Evolutionary conservation across 30 jellyfish, hydroid and myxozoan species (phyloP).

Genomic region (Aurelia sp.): DNA sequence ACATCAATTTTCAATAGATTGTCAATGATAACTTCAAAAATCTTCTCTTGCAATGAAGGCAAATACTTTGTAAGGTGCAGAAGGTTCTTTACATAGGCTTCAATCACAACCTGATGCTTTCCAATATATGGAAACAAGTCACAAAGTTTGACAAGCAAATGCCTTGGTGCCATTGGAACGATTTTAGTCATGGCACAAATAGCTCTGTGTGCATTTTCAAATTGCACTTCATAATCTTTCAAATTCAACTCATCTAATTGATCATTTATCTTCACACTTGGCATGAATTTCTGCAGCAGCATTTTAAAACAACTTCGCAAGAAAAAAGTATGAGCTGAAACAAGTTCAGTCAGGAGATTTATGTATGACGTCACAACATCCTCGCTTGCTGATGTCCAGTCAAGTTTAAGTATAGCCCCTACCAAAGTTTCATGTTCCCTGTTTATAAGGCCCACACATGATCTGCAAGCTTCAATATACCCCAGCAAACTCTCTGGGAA

Average conservation of each 20-base stretch:
- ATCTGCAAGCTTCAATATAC: constrained; percentile 51
- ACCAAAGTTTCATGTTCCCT: constrained; percentile 60
- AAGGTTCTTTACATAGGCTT: constrained; percentile 40
- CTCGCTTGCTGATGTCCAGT: constrained; percentile 32
- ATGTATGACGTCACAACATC: constrained; percentile 25
- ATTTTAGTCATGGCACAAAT: constrained; percentile 23
- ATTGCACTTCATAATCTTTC: constrained; percentile 10
- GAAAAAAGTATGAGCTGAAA: constrained; percentile 64
- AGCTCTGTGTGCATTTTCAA: constrained; percentile 52
- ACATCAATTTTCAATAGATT: constrained; percentile 68
- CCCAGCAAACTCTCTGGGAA: neutral
- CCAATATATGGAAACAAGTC: constrained; percentile 66
- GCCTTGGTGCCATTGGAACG: constrained; percentile 63
- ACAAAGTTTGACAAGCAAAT: constrained; percentile 5
- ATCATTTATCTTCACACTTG: constrained; percentile 2
- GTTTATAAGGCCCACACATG: constrained; percentile 31
- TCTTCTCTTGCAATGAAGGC: constrained; percentile 48
- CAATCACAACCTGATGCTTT: constrained; percentile 27
- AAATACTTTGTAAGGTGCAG: constrained; percentile 29
- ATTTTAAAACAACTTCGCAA: constrained; percentile 45
- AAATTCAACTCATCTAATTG: neutral
- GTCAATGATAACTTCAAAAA: constrained; percentile 52
- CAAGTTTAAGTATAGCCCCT: constrained; percentile 46
- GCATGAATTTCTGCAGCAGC: constrained; percentile 55
- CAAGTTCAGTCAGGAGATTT: constrained; percentile 43